Percentiles rank a stretch among this genome's conserved stretches.
Evolutionary conservation across 2,797 vertebrate genomes (phyloP).

Genomic region (Enteromius radiatus): DNA sequence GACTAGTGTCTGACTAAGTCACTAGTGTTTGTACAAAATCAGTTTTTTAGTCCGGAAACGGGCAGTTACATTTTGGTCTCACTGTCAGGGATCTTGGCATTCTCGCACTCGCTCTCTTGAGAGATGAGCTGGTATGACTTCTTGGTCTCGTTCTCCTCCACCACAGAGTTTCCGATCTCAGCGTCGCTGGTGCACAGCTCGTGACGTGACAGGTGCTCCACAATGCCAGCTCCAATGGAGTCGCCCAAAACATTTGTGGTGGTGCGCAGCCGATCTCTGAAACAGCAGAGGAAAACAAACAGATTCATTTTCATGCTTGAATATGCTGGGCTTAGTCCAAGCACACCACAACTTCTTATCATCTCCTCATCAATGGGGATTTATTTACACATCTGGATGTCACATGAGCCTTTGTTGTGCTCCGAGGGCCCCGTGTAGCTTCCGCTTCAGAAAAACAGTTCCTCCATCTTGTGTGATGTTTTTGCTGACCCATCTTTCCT

Average conservation of each 20-base stretch:
- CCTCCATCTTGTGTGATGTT: slow-evolving; percentile 2
- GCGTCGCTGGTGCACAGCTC: slow-evolving; percentile 86
- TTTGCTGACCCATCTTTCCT: slow-evolving; percentile 30
- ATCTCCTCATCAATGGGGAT: background rate
- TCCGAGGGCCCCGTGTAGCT: background rate
- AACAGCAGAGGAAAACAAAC: slow-evolving; percentile 19
- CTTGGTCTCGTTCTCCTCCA: slow-evolving; percentile 90
- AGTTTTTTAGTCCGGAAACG: slow-evolving; percentile 12
- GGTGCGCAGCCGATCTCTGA: slow-evolving; percentile 93
- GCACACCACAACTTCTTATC: background rate
- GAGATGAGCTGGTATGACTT: slow-evolving; percentile 89
- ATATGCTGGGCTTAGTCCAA: background rate
- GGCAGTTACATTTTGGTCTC: slow-evolving; percentile 93
- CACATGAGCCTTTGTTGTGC: slow-evolving; percentile 21
- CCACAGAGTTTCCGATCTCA: slow-evolving; percentile 88
- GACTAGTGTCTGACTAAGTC: slow-evolving; percentile 15
- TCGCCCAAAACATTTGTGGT: slow-evolving; percentile 95
- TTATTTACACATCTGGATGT: slow-evolving; percentile 13
- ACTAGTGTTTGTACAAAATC: slow-evolving; percentile 29
- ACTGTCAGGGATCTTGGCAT: slow-evolving; percentile 81
- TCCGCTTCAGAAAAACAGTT: background rate
- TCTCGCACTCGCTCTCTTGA: slow-evolving; percentile 85
- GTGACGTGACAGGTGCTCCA: slow-evolving; percentile 91
- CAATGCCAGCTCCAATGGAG: slow-evolving; percentile 93
- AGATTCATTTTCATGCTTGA: background rate